These are phyloP conservation scores for Xylota sylvarum DNA, from an alignment of 2,888 invertebrate species.

Conservation along the genomic window DNA sequence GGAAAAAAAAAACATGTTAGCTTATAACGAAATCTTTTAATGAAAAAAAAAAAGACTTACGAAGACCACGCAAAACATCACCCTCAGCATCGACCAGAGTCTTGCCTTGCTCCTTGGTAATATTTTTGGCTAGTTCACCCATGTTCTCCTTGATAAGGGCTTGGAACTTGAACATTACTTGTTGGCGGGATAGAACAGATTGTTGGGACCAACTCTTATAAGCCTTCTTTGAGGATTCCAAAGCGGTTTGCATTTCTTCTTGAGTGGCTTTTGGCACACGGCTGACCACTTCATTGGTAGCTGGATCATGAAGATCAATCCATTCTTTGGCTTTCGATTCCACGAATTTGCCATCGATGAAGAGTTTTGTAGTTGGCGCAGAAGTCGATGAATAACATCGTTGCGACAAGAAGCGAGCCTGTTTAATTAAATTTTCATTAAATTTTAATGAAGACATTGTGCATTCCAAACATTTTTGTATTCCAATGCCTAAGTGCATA, in stretches of 20 bases:
- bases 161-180: conserved; percentile 95
- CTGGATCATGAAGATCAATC: conserved; percentile 98
- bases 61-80: conserved; percentile 98
- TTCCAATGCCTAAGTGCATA: neutral
- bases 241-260: conserved; percentile 95
- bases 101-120: conserved; percentile 98
- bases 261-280: conserved; percentile 96
- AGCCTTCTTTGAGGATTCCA: conserved; percentile 93
- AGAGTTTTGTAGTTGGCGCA: conserved; percentile 94
- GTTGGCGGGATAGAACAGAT: conserved; percentile 96
- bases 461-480: neutral
- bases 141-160: conserved; percentile 94
- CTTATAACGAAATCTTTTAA: neutral
- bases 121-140: conserved; percentile 94
- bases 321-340: conserved; percentile 97
- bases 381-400: conserved; percentile 87
- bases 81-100: conserved; percentile 98
- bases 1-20: conserved; percentile 4
- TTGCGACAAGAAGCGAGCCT: conserved; percentile 80
- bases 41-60: conserved; percentile 87
- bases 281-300: conserved; percentile 93
- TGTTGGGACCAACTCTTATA: conserved; percentile 94
- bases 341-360: conserved; percentile 96
- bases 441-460: neutral
- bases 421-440: conserved; percentile 33